Evolutionary conservation across 2,888 invertebrate species (phyloP), one percentile per base, ranked within the genome.

Genomic region (Philereme vetulata): DNA sequence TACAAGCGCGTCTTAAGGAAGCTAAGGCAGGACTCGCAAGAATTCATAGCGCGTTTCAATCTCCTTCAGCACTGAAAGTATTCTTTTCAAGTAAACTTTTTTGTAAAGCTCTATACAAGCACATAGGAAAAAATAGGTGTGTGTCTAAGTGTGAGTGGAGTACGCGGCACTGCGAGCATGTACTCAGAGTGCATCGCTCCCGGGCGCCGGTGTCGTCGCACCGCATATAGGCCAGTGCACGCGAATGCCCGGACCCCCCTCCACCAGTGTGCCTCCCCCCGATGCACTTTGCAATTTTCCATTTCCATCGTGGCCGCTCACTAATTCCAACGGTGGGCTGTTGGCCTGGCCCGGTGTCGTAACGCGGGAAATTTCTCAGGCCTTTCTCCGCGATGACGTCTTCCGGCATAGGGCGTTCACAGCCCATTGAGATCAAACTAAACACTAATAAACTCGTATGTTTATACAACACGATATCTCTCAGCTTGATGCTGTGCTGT

Each of bases 161-260:
- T 88, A 81, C 86, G 85, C 81, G 78, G 81, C 81, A 79, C 85
- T 87, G 80, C 70, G 77, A 77, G 76, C 73, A 84, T 84, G 89
- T 89, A 87, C 84, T 87, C 79, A 77, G 84, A 91, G 92, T 91
- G 91, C 91, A 92, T 90, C 91, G 92, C 90, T 91, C 92, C 91
- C 91, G 88, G 85, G 84, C 88, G 86, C 81, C 86, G 90, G 79
- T 82, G 91, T 92, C 92, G 91, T 90, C 92, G 92, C 84, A 92
- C 91, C 90, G 91, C 91, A 92, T 92, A 91, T 92, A 91, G 91
- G 91, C 88, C 91, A 91, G 85, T 91, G 91, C 91, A 91, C 91
- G 91, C 89, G 86, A 90, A 88, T 88, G 87, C 83, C 89, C 90
- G 84, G 69, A 66, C 78, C 77, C 80, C 79, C 72, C 62, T 63